phyloP scores from a whole-genome alignment of 2,797 vertebrate genomes.

The Mus spretus region DNA sequence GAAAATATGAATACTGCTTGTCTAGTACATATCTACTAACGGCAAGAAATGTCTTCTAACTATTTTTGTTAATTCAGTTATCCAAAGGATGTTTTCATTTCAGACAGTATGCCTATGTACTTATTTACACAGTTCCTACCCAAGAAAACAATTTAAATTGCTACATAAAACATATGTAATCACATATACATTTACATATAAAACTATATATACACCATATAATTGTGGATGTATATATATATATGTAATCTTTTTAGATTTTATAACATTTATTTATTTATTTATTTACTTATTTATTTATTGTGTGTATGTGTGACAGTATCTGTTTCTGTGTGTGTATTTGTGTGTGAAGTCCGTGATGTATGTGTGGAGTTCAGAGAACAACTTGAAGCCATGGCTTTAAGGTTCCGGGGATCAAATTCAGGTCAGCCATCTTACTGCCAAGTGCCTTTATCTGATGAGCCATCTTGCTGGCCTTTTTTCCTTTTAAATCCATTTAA shows the following conservation, averaged over 20 bases:
- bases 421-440: background rate
- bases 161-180: background rate
- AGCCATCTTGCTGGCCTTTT: background rate
- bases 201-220: background rate
- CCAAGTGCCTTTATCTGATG: background rate
- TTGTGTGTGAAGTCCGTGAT: too few relatives aligned
- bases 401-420: background rate
- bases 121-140: slow-evolving; percentile 22
- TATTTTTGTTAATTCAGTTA: background rate
- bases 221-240: background rate
- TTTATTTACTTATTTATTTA: background rate
- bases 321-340: background rate
- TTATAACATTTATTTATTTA: background rate
- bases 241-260: background rate
- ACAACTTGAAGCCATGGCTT: background rate
- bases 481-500: background rate
- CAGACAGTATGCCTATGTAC: background rate
- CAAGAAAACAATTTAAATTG: background rate
- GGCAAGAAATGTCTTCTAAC: background rate
- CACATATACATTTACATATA: background rate
- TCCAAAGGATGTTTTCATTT: slow-evolving; percentile 48
- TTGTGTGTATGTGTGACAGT: background rate
- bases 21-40: background rate
- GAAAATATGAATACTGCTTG: slow-evolving; percentile 4
- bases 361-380: background rate